phyloP scores from a whole-genome alignment of 2,113 vertebrate species.

The Baryphthengus martii region DNA sequence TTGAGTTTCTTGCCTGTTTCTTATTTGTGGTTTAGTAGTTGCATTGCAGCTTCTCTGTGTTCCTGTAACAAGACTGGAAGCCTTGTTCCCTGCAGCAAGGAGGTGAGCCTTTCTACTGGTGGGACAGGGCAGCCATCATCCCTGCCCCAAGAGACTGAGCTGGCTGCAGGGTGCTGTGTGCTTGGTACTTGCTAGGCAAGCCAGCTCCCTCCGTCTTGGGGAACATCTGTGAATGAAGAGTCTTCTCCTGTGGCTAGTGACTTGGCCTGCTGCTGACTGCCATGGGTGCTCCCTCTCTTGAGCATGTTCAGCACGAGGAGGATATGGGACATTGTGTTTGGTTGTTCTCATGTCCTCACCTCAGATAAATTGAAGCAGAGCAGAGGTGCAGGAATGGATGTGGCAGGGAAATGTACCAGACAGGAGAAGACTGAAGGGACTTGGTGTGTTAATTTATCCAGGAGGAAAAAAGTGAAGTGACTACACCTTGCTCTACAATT shows the following conservation, averaged over 20 bases:
- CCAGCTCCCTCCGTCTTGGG: neutral
- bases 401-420: neutral
- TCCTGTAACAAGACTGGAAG: neutral
- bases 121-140: neutral
- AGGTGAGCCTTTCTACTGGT: neutral
- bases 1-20: neutral
- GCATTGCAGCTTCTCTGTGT: neutral
- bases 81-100: rapidly evolving
- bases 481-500: neutral
- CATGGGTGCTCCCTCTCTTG: neutral
- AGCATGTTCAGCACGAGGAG: neutral
- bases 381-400: neutral
- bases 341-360: neutral
- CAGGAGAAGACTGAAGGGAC: neutral
- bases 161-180: neutral
- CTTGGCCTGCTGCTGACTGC: neutral
- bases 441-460: neutral
- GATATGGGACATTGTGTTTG: neutral
- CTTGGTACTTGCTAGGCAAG: neutral
- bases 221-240: rapidly evolving
- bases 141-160: neutral
- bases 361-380: neutral
- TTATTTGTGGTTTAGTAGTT: neutral
- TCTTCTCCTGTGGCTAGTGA: neutral
- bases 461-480: neutral